phyloP scores from a whole-genome alignment of 2,113 vertebrate genomes.

The Mirounga angustirostris region DNA sequence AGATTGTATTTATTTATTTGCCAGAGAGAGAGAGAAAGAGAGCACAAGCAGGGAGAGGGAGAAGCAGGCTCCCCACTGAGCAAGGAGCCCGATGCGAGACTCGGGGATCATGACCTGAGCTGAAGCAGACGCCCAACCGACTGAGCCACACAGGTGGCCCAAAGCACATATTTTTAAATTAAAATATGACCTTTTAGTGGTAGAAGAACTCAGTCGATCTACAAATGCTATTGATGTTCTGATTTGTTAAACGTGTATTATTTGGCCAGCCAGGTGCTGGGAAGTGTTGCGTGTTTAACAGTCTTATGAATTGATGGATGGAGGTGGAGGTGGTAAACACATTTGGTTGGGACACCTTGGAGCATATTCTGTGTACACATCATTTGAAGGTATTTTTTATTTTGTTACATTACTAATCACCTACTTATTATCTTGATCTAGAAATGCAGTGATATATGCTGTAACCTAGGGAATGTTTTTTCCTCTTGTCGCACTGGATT shows the following conservation, averaged over 20 bases:
- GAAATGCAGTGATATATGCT: constrained; percentile 13
- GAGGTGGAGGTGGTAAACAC: neutral
- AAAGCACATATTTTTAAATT: constrained; percentile 52
- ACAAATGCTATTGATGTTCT: constrained; percentile 41
- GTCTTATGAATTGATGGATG: constrained; percentile 24
- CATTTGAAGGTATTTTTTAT: constrained; percentile 61
- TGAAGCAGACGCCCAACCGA: neutral
- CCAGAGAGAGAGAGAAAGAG: neutral
- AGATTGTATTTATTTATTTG: neutral
- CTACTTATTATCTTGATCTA: constrained; percentile 53
- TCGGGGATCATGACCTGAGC: neutral
- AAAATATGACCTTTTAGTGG: constrained; percentile 40
- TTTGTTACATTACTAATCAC: constrained; percentile 19
- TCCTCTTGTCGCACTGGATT: neutral
- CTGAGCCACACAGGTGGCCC: neutral
- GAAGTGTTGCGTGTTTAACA: neutral
- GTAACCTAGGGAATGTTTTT: constrained; percentile 16
- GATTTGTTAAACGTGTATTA: constrained; percentile 48
- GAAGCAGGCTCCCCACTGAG: neutral
- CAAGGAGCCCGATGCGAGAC: neutral
- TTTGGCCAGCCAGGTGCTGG: constrained; percentile 16
- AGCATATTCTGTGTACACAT: constrained; percentile 23
- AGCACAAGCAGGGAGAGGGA: neutral
- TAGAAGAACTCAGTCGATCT: constrained; percentile 46
- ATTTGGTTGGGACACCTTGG: neutral